phyloP scores from a whole-genome alignment of 2,888 invertebrate genomes.

The Gastracanthus pulcherrimus region DNA sequence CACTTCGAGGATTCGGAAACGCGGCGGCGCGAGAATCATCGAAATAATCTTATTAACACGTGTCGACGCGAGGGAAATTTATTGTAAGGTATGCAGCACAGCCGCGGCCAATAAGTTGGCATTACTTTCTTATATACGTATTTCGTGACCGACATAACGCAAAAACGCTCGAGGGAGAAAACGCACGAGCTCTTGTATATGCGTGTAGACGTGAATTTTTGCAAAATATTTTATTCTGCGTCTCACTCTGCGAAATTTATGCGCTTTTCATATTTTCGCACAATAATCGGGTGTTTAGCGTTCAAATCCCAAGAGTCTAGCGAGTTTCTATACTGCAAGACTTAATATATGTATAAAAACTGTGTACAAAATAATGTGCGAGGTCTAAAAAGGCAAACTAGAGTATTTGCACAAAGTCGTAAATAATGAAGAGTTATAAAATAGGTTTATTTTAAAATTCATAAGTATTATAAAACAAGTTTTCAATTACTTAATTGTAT shows the following conservation, averaged over 20 bases:
- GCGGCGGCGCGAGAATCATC: neutral
- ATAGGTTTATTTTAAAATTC: too few relatives aligned
- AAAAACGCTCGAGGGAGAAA: conserved; percentile 33
- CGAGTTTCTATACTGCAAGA: too few relatives aligned
- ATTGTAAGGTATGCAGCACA: neutral
- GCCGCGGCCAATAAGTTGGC: neutral
- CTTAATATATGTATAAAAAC: too few relatives aligned
- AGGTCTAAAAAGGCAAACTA: too few relatives aligned
- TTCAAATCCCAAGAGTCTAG: neutral
- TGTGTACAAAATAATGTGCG: too few relatives aligned
- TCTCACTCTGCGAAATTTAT: neutral
- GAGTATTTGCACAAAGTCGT: too few relatives aligned
- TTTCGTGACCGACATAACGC: conserved; percentile 41
- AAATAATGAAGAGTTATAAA: too few relatives aligned
- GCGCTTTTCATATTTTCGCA: neutral
- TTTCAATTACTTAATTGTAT: too few relatives aligned
- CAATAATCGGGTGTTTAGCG: neutral
- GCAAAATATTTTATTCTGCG: neutral
- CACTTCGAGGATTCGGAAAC: neutral
- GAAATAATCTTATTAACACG: conserved; percentile 42
- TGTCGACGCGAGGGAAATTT: conserved; percentile 36
- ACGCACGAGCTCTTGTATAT: neutral
- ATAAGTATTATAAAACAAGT: too few relatives aligned
- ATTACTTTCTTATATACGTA: conserved; percentile 37
- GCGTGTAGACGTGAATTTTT: neutral